These are phyloP conservation scores for Drosophila kuntzei DNA, from an alignment of 2,888 invertebrate genomes.

Conservation along the genomic window DNA sequence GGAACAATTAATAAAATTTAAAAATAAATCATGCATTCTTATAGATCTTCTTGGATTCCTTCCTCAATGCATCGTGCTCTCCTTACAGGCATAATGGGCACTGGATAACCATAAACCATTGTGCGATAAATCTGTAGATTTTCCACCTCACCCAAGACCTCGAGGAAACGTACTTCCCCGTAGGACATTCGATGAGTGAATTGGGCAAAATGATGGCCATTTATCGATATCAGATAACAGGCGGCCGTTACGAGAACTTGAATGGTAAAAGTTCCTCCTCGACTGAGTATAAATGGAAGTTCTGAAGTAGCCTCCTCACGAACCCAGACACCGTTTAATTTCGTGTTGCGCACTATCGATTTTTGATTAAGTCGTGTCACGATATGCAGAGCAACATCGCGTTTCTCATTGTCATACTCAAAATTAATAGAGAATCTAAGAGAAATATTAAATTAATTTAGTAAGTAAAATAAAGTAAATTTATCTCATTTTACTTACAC, in stretches of 20 bases:
- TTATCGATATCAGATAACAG: conserved; percentile 88
- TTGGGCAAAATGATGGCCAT: conserved; percentile 90
- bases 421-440: conserved; percentile 27
- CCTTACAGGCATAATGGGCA: conserved; percentile 12
- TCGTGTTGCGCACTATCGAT: conserved; percentile 18
- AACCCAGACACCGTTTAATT: conserved; percentile 87
- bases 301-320: conserved; percentile 88
- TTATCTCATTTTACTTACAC: conserved; percentile 20
- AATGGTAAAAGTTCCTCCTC: conserved; percentile 58
- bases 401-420: not conserved
- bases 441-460: not conserved
- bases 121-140: conserved; percentile 40
- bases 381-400: conserved; percentile 43
- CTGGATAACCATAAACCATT: conserved; percentile 37
- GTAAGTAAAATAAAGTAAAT: not conserved
- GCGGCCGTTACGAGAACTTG: conserved; percentile 87
- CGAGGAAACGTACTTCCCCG: conserved; percentile 35
- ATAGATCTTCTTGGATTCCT: not conserved
- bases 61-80: not conserved
- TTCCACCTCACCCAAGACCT: conserved; percentile 25
- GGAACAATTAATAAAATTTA: not conserved
- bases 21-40: not conserved
- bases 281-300: conserved; percentile 20
- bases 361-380: conserved; percentile 83
- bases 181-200: conserved; percentile 88